phyloP scores from a whole-genome alignment of 2,797 vertebrate species.

The Taeniopygia guttata region DNA sequence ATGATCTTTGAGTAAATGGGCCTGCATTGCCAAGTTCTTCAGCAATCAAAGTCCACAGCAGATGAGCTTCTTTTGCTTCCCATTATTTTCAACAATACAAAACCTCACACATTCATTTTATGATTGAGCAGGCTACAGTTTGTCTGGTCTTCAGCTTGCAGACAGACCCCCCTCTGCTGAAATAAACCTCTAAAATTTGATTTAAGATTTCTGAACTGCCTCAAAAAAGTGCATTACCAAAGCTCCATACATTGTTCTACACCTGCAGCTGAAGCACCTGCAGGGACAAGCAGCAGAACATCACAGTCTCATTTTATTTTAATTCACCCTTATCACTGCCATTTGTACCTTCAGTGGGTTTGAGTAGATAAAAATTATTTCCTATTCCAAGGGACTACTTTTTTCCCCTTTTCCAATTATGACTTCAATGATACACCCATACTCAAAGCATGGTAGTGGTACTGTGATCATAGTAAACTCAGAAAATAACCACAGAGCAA shows the following conservation, averaged over 20 bases:
- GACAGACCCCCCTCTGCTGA: neutral
- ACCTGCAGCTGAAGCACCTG: neutral
- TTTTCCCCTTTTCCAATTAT: neutral
- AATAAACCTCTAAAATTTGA: neutral
- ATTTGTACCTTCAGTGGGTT: neutral
- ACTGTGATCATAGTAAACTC: neutral
- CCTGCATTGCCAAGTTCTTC: neutral
- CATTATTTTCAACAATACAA: neutral
- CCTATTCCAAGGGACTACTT: neutral
- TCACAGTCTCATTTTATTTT: neutral
- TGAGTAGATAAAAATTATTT: neutral
- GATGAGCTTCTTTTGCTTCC: neutral
- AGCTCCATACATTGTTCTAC: neutral
- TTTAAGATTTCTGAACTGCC: neutral
- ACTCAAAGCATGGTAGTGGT: neutral
- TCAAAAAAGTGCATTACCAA: neutral
- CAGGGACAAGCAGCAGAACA: neutral
- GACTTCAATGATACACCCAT: neutral
- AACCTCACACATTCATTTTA: neutral
- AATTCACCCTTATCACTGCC: neutral
- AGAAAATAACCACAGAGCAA: neutral
- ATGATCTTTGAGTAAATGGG: neutral
- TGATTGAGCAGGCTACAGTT: neutral
- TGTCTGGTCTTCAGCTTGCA: neutral
- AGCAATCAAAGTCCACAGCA: neutral